These are phyloP conservation scores for Centropus unirufus DNA, from an alignment of 2,113 vertebrate genomes.

Conservation along the genomic window DNA sequence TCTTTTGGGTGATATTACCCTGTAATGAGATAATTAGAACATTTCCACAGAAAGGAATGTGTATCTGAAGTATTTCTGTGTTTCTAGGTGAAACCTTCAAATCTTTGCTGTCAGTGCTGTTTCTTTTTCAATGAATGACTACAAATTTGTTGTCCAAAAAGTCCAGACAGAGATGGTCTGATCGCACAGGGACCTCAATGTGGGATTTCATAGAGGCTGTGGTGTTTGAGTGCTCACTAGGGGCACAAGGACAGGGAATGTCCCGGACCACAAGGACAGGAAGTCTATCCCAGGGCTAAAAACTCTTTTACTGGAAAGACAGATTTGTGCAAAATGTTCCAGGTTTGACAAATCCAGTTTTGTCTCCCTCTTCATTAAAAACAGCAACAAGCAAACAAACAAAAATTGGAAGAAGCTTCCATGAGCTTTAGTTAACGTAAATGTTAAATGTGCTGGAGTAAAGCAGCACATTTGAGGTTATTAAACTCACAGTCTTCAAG, in stretches of 20 bases:
- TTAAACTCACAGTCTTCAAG: background rate
- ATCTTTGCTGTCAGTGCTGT: background rate
- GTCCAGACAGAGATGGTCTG: background rate
- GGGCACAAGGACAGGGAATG: background rate
- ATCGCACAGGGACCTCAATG: background rate
- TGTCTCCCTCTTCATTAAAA: too few species aligned
- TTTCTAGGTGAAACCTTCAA: background rate
- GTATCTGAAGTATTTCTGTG: background rate
- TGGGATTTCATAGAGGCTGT: background rate
- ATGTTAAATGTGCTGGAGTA: background rate
- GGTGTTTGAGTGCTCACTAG: background rate
- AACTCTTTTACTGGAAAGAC: background rate
- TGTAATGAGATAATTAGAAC: background rate
- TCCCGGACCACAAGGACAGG: background rate
- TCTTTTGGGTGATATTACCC: background rate
- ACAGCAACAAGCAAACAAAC: too few species aligned
- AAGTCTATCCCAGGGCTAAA: background rate
- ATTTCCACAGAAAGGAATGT: background rate
- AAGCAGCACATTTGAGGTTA: background rate
- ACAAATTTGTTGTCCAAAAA: background rate
- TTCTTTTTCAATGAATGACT: background rate
- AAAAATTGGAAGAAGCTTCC: background rate
- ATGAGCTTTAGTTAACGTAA: background rate
- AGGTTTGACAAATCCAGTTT: background rate
- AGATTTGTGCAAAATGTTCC: background rate